These are phyloP conservation scores for Oligia fasciuncula DNA, from an alignment of 2,888 invertebrate species.

Conservation along the genomic window DNA sequence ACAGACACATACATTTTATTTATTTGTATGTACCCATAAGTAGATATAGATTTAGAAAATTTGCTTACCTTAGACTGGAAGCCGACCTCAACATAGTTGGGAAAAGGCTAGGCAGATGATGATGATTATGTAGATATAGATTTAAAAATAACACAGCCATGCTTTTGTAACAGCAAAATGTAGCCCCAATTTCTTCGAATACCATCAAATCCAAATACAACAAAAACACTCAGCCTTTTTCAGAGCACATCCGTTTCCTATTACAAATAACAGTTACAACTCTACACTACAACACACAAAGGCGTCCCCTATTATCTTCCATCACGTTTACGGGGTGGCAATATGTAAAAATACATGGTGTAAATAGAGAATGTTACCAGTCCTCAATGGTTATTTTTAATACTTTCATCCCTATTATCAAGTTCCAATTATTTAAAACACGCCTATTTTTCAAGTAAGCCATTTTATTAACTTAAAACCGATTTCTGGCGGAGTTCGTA, in stretches of 20 bases:
- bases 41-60: too few species aligned
- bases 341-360: slow-evolving; percentile 7
- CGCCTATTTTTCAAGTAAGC: too few species aligned
- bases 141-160: background rate
- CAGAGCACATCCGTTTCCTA: slow-evolving; percentile 18
- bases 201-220: background rate
- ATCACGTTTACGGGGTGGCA: slow-evolving; percentile 1
- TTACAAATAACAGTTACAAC: slow-evolving; percentile 19
- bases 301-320: background rate
- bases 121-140: too few species aligned
- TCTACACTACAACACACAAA: slow-evolving; percentile 5
- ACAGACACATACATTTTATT: too few species aligned
- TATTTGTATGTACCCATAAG: too few species aligned
- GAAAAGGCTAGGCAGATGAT: too few species aligned
- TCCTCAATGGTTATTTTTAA: too few species aligned
- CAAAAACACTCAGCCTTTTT: background rate
- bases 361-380: background rate
- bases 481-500: background rate
- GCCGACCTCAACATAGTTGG: too few species aligned
- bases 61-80: too few species aligned
- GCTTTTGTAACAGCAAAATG: background rate
- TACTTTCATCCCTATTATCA: slow-evolving; percentile 3
- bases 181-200: background rate
- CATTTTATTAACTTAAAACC: background rate
- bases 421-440: too few species aligned